These are phyloP conservation scores for Rotaria magnacalcarata DNA, from an alignment of 2,888 invertebrate genomes.

Conservation along the genomic window DNA sequence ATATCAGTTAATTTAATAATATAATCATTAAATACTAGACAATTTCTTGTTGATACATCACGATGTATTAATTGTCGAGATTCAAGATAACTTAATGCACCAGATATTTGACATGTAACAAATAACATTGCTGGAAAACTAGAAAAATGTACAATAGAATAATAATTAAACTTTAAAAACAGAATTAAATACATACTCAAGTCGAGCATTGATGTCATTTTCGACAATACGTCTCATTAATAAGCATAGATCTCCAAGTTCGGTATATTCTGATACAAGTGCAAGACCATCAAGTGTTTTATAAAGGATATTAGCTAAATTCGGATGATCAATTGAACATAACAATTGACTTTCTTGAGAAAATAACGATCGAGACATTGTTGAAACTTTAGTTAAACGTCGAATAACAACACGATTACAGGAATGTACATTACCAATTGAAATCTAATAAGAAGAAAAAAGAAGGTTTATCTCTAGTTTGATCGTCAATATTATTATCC, in stretches of 20 bases:
- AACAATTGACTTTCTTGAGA: background rate
- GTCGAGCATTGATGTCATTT: conserved; percentile 2
- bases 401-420: conserved; percentile 14
- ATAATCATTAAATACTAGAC: conserved; percentile 22
- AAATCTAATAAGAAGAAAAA: background rate
- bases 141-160: no score
- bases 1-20: conserved; percentile 33
- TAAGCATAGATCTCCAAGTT: conserved; percentile 31
- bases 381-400: conserved; percentile 23
- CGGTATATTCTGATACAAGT: conserved; percentile 5
- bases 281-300: conserved; percentile 27
- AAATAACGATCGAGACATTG: conserved; percentile 12
- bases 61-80: conserved; percentile 3
- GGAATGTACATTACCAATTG: background rate
- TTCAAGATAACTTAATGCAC: conserved; percentile 19
- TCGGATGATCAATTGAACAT: background rate
- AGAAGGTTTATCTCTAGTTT: background rate
- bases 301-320: conserved; percentile 15
- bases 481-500: background rate
- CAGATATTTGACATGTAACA: background rate
- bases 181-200: background rate
- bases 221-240: background rate
- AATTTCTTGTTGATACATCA: conserved; percentile 31
- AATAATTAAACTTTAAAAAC: background rate
- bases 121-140: conserved; percentile 15